Conservation (phyloP, 2,888 invertebrate species). For the Heterodera filipjevi region DNA sequence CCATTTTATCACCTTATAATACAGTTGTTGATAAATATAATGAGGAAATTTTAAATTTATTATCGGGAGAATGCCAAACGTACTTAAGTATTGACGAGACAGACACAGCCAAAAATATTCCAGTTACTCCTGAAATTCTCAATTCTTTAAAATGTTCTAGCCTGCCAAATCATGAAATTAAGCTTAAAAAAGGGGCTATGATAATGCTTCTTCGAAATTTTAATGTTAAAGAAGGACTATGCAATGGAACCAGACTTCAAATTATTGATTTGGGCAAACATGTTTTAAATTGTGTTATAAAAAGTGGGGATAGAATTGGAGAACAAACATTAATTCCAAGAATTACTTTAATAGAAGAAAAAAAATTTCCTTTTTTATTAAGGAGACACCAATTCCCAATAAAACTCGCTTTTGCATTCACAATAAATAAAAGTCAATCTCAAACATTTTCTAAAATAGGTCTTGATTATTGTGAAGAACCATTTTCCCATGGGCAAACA, state of each 20-base stretch:
- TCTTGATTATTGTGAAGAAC: too few relatives aligned
- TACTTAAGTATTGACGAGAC: conserved; percentile 19
- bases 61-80: background rate
- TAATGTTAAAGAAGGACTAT: conserved; percentile 38
- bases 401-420: too few relatives aligned
- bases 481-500: too few relatives aligned
- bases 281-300: conserved; percentile 36
- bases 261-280: conserved; percentile 32
- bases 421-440: too few relatives aligned
- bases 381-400: too few relatives aligned
- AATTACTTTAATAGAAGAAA: too few relatives aligned
- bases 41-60: background rate
- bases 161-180: conserved; percentile 38
- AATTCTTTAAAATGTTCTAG: conserved; percentile 29
- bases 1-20: conserved; percentile 21
- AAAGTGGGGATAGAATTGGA: too few relatives aligned
- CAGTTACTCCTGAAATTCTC: conserved; percentile 23
- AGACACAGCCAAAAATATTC: background rate
- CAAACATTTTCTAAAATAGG: too few relatives aligned
- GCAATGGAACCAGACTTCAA: conserved; percentile 44
- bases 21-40: conserved; percentile 4
- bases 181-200: conserved; percentile 31
- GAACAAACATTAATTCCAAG: too few relatives aligned
- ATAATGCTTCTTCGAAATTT: conserved; percentile 37
- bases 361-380: too few relatives aligned